Conservation (phyloP, 2,113 vertebrate species). For the Semnornis frantzii region DNA sequence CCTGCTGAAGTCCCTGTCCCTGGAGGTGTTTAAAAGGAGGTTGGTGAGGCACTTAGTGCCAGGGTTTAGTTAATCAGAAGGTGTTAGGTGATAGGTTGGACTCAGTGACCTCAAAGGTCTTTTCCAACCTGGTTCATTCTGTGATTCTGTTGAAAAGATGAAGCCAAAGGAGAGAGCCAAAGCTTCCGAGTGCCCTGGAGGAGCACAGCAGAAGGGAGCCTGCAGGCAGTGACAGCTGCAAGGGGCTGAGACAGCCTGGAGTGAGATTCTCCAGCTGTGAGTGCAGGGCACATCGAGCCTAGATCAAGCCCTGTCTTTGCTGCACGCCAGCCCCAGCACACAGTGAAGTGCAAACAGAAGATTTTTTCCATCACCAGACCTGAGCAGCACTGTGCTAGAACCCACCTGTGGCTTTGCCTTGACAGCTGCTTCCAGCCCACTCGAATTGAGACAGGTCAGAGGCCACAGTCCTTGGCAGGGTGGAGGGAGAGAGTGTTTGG, state of each 20-base stretch:
- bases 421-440: background rate
- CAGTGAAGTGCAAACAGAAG: background rate
- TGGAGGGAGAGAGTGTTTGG: rapidly evolving
- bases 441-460: rapidly evolving
- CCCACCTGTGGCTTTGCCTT: background rate
- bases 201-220: background rate
- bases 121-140: too few species aligned
- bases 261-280: background rate
- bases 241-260: background rate
- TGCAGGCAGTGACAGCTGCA: background rate
- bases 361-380: background rate
- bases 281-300: background rate
- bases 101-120: too few species aligned
- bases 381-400: background rate
- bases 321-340: rapidly evolving
- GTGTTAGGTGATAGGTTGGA: too few species aligned
- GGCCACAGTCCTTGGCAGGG: rapidly evolving
- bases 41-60: too few species aligned
- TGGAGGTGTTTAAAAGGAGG: too few species aligned
- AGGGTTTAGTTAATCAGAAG: too few species aligned
- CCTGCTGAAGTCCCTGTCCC: background rate
- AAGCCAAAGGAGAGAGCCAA: background rate
- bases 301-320: background rate
- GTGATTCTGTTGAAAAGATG: background rate
- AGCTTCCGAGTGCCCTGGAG: background rate